A percentile compares a stretch with the other conserved stretches of the same genome.
Evolutionary conservation across 2,797 vertebrate species (phyloP).

Genomic region (Crenichthys baileyi): DNA sequence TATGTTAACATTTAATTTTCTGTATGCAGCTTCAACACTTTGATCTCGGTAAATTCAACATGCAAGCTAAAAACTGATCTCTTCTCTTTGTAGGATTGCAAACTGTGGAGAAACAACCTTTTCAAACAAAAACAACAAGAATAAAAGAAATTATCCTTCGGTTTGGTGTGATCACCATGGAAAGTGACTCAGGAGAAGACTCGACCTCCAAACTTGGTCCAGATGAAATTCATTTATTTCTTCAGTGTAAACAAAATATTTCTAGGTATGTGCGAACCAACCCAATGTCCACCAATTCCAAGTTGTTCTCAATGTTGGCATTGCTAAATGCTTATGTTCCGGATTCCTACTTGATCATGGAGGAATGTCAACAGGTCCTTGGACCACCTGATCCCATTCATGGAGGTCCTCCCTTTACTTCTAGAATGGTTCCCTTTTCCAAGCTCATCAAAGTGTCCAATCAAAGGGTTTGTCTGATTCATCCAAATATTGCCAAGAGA

Average conservation of each 20-base stretch:
- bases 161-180: neutral
- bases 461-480: fast-evolving
- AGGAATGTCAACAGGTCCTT: conserved; percentile 51
- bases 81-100: neutral
- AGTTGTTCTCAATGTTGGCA: conserved; percentile 38
- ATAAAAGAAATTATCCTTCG: neutral
- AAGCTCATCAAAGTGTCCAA: fast-evolving
- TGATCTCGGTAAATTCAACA: neutral
- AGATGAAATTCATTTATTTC: neutral
- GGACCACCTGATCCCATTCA: conserved; percentile 56
- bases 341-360: conserved; percentile 26
- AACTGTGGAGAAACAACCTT: neutral
- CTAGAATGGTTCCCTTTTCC: conserved; percentile 30
- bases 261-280: neutral
- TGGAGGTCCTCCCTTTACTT: conserved; percentile 46
- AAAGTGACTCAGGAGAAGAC: neutral
- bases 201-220: neutral
- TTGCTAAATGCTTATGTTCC: conserved; percentile 36
- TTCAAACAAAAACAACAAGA: neutral
- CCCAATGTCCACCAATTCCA: fast-evolving
- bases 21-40: no score
- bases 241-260: neutral
- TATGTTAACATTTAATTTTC: no score
- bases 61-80: neutral
- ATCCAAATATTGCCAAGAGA: fast-evolving